Evolutionary conservation across 2,113 vertebrate species (phyloP).

Genomic region (Helogale parvula): DNA sequence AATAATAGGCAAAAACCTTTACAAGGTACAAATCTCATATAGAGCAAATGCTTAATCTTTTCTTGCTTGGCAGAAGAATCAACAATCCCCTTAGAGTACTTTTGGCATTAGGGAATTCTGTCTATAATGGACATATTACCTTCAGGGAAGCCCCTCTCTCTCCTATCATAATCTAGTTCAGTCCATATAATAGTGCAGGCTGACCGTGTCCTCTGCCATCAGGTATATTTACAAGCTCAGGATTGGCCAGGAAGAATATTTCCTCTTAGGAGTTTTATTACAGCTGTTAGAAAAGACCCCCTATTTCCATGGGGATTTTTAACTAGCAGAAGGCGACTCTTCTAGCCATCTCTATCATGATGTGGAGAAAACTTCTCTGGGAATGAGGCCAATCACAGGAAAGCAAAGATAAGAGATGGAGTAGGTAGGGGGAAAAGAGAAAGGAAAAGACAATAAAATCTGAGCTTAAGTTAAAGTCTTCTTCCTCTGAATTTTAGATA

Average conservation of each 20-base stretch:
- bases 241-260: background rate
- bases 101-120: background rate
- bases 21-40: background rate
- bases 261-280: background rate
- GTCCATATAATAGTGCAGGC: background rate
- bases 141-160: background rate
- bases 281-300: background rate
- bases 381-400: background rate
- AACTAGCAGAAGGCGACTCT: background rate
- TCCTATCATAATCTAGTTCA: background rate
- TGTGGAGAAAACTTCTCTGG: background rate
- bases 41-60: constrained; percentile 27
- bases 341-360: background rate
- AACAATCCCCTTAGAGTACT: background rate
- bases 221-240: background rate
- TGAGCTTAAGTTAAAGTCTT: background rate
- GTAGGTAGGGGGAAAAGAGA: background rate
- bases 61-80: constrained; percentile 19
- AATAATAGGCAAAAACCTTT: background rate
- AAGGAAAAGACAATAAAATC: background rate
- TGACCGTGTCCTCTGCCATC: background rate
- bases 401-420: background rate
- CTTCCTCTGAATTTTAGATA: background rate
- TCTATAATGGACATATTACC: background rate
- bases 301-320: background rate